Evolutionary conservation across 2,113 vertebrate genomes (phyloP).

Genomic region (Pseudorhombus dupliciocellatus): DNA sequence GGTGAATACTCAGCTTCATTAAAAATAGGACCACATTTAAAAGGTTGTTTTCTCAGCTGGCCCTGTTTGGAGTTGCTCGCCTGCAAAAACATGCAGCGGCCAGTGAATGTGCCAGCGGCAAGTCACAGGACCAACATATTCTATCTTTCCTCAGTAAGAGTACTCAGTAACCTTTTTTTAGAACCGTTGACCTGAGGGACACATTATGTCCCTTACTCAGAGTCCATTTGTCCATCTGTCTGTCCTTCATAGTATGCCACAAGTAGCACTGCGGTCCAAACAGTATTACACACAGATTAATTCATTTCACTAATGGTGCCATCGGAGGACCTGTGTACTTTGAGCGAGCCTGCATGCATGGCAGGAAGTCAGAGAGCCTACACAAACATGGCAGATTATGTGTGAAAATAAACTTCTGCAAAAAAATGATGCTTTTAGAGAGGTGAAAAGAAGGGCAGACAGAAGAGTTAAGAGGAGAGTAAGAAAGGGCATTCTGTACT

Average conservation of each 20-base stretch:
- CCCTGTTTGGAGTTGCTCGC: neutral
- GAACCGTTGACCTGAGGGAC: neutral
- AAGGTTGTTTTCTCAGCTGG: neutral
- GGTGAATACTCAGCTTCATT: neutral
- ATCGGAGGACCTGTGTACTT: neutral
- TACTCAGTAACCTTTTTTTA: neutral
- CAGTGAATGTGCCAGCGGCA: neutral
- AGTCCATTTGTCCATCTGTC: slow-evolving; percentile 39
- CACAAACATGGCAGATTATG: slow-evolving; percentile 1
- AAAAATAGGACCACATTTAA: neutral
- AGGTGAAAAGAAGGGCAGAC: neutral
- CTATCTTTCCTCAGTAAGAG: slow-evolving; percentile 3
- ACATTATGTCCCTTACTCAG: slow-evolving; percentile 3
- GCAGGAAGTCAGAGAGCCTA: slow-evolving; percentile 2
- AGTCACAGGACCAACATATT: neutral
- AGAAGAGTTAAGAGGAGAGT: neutral
- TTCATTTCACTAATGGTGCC: slow-evolving; percentile 42
- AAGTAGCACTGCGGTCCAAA: neutral
- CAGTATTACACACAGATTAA: slow-evolving; percentile 36
- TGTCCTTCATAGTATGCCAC: slow-evolving; percentile 10
- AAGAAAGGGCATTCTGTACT: too few relatives aligned
- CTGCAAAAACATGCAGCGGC: neutral
- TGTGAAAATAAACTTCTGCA: neutral
- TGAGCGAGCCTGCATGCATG: slow-evolving; percentile 12
- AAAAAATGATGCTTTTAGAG: slow-evolving; percentile 5